Evolutionary conservation across 2,888 invertebrate species (phyloP), one percentile per base, ranked within the genome.

Genomic region (Drosophila aldrichi): DNA sequence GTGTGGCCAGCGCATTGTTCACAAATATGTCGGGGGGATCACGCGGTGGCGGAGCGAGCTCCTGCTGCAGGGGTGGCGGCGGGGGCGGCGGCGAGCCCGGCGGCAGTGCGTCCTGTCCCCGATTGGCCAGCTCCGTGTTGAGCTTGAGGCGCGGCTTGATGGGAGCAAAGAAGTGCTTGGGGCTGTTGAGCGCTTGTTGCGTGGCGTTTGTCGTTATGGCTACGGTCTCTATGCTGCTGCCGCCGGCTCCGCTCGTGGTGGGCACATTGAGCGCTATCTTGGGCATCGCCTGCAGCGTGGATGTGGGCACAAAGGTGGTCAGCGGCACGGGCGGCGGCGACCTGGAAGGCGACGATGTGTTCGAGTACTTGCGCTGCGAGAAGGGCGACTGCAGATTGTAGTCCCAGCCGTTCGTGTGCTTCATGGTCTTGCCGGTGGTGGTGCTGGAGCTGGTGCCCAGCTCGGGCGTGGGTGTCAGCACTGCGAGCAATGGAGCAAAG

Each of bases 91-190:
- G 83, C 9, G 83, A 79, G 14, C 85, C 85, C 5, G 90, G 82
- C 6, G 81, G 88, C 54, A 79, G 61, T 1, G 59, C 36, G n/a
- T 83, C 75, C 16, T 82, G 75, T 5, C 69, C 74, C 63, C 89
- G 82, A 65, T 91, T 88, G 68, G 92, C 91, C 51, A 92, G 64
- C 41, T 91, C 78, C 66, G 92, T 90, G 81, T 92, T 88, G 57
- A 92, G 76, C 79, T 88, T 90, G 43, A 92, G 81, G 61, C 91
- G 91, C 48, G 92, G 92, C 77, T 92, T 93, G 9, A 93, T 88
- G 18, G 94, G 94, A 25, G 94, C 92, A 79, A 94, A 94, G 73
- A 94, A 94, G 77, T 94, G 93, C 76, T 92, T 93, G 0, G 92
- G 93, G 68, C 89, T 91, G 59, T 88, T 88, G 72, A 81, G 81